phyloP scores from a whole-genome alignment of 2,113 vertebrate genomes.

The Cyphomyrus discorhynchus region DNA sequence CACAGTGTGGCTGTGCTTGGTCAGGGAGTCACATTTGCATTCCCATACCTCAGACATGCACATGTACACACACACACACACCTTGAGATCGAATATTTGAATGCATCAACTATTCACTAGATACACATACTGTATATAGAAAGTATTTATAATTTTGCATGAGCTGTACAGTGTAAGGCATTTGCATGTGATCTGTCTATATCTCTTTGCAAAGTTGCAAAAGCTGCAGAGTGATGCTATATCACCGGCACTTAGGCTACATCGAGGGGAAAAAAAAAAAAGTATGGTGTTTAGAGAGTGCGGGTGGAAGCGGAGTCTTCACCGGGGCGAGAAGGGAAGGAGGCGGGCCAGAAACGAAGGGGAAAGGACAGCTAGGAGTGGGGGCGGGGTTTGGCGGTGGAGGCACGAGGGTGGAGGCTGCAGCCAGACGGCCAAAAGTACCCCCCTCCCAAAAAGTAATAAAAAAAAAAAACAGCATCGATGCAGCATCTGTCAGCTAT shows the following conservation, averaged over 20 bases:
- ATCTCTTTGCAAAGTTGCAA: background rate
- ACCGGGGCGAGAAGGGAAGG: background rate
- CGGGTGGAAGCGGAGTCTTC: background rate
- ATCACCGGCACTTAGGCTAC: background rate
- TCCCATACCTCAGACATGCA: background rate
- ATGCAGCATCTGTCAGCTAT: background rate
- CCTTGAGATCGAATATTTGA: background rate
- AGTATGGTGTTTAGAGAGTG: background rate
- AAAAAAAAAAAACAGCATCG: background rate
- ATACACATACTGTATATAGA: background rate
- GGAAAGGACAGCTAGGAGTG: background rate
- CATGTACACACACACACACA: background rate
- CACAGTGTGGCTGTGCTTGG: background rate
- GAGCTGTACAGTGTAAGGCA: background rate
- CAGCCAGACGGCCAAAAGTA: background rate
- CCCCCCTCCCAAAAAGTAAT: background rate
- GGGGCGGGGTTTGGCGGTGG: background rate
- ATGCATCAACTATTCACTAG: background rate
- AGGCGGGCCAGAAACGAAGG: background rate
- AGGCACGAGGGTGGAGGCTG: background rate
- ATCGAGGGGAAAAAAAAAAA: background rate
- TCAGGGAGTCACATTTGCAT: background rate
- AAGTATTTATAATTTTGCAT: background rate
- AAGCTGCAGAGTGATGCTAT: background rate
- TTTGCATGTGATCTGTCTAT: background rate